phyloP scores from a whole-genome alignment of 2,888 invertebrate genomes.

The Agriopis marginaria region DNA sequence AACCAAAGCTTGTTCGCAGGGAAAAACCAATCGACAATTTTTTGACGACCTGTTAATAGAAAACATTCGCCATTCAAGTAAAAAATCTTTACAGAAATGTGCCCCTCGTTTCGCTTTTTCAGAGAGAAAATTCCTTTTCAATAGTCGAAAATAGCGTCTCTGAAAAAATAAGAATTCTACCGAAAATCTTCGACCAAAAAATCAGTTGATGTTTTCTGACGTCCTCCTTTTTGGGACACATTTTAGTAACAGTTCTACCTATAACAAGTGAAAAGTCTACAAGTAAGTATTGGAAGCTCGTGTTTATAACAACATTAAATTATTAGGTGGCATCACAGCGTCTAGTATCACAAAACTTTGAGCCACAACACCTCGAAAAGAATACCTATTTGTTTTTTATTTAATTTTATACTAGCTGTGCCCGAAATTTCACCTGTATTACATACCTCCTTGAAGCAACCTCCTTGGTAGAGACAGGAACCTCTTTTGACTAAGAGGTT shows the following conservation, averaged over 20 bases:
- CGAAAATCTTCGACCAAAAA: constrained; percentile 19
- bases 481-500: too few relatives aligned
- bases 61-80: constrained; percentile 32
- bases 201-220: constrained; percentile 26
- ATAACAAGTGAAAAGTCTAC: neutral
- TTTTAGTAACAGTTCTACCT: constrained; percentile 2
- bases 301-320: neutral
- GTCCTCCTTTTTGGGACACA: constrained; percentile 10
- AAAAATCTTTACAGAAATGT: constrained; percentile 33
- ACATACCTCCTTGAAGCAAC: too few relatives aligned
- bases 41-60: constrained; percentile 24
- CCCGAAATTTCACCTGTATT: too few relatives aligned
- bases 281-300: neutral
- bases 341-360: too few relatives aligned
- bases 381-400: too few relatives aligned
- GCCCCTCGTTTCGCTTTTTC: constrained; percentile 25
- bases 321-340: too few relatives aligned
- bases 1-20: neutral
- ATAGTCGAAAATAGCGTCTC: constrained; percentile 22
- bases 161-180: constrained; percentile 19
- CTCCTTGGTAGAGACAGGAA: too few relatives aligned
- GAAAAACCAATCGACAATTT: constrained; percentile 24
- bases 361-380: too few relatives aligned
- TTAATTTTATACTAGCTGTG: too few relatives aligned
- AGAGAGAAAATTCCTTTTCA: constrained; percentile 28